phyloP scores from a whole-genome alignment of 1,140 invertebrate genomes.

The Drosophila hydei region DNA sequence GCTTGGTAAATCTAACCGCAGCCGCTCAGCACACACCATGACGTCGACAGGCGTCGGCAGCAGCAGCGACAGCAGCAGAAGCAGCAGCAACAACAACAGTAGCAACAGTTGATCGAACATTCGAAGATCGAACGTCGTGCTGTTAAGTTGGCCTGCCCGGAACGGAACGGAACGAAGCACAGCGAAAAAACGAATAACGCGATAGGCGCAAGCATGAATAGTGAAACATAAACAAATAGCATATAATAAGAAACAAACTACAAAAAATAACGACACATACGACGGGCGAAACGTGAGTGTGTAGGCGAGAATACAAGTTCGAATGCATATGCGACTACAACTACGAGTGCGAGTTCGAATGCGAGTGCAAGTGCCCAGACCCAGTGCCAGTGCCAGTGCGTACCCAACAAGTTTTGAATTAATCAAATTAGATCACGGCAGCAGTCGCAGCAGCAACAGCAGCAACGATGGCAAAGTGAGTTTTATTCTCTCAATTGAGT shows the following conservation, averaged over 20 bases:
- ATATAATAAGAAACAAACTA: slow-evolving; percentile 50
- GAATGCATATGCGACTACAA: slow-evolving; percentile 8
- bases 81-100: slow-evolving; percentile 47
- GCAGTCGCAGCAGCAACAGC: slow-evolving; percentile 6
- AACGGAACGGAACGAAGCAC: slow-evolving; percentile 42
- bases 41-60: slow-evolving; percentile 20
- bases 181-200: slow-evolving; percentile 36
- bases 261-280: slow-evolving; percentile 45
- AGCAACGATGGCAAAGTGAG: slow-evolving; percentile 42
- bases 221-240: slow-evolving; percentile 74
- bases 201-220: slow-evolving; percentile 35
- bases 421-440: slow-evolving; percentile 77
- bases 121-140: slow-evolving; percentile 74
- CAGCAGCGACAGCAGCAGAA: neutral
- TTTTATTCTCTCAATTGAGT: slow-evolving; percentile 35
- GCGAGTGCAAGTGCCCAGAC: slow-evolving; percentile 29
- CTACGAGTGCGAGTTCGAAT: slow-evolving; percentile 16
- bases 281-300: slow-evolving; percentile 16
- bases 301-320: slow-evolving; percentile 47
- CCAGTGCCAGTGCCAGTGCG: slow-evolving; percentile 31
- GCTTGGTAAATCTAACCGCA: slow-evolving; percentile 28
- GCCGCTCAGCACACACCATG: slow-evolving; percentile 36
- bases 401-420: slow-evolving; percentile 79
- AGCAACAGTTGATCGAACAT: slow-evolving; percentile 56
- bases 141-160: slow-evolving; percentile 68